Evolutionary conservation across 1,140 invertebrate genomes (phyloP).

Genomic region (Drosophila cardini): DNA sequence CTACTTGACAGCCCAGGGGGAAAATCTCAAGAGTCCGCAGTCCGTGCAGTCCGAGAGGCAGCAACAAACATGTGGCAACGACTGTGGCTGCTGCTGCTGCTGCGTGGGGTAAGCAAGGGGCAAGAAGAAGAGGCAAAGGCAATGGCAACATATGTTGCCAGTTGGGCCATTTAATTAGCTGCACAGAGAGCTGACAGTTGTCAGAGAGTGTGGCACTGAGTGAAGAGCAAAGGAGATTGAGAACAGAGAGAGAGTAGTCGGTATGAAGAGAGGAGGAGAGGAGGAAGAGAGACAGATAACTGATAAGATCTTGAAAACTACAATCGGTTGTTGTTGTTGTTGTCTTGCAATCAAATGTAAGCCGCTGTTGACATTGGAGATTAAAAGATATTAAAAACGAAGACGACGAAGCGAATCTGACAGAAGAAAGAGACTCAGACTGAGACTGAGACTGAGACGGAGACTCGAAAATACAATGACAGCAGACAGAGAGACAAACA

Average conservation of each 20-base stretch:
- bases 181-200: conserved; percentile 68
- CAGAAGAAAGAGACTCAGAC: conserved; percentile 19
- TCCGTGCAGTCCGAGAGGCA: conserved; percentile 14
- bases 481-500: conserved; percentile 51
- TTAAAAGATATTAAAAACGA: conserved; percentile 84
- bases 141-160: conserved; percentile 76
- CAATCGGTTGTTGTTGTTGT: conserved; percentile 45
- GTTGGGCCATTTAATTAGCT: conserved; percentile 81
- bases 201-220: conserved; percentile 54
- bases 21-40: conserved; percentile 43
- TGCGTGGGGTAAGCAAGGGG: conserved; percentile 34
- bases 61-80: conserved; percentile 28
- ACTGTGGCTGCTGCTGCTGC: conserved; percentile 26
- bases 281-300: conserved; percentile 32
- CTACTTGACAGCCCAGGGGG: conserved; percentile 48
- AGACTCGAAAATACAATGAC: conserved; percentile 65
- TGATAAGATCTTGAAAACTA: conserved; percentile 71
- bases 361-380: conserved; percentile 82
- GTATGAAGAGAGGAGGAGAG: conserved; percentile 30
- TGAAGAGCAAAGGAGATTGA: conserved; percentile 31
- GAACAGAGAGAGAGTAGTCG: conserved; percentile 14
- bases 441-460: conserved; percentile 14
- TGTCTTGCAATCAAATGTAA: conserved; percentile 83
- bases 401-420: conserved; percentile 67
- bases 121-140: conserved; percentile 8